Percentiles rank a stretch among this genome's conserved stretches.
These are phyloP conservation scores for Aromia moschata DNA, from an alignment of 2,888 invertebrate genomes.

Conservation along the genomic window DNA sequence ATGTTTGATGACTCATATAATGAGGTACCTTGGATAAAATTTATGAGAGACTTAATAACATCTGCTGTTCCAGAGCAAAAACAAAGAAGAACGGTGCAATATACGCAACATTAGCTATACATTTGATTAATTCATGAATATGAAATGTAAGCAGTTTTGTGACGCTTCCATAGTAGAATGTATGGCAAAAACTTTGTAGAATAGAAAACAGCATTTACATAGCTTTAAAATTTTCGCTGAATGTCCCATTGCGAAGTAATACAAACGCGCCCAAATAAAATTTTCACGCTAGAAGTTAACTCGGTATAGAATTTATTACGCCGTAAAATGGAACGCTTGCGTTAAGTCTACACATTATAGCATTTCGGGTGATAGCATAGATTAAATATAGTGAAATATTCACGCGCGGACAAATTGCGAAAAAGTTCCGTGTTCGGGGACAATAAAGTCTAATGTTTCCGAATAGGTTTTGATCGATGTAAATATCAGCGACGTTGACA, in stretches of 20 bases:
- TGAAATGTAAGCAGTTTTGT: too few species aligned
- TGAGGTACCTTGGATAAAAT: too few species aligned
- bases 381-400: neutral
- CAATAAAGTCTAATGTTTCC: slow-evolving; percentile 14
- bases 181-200: too few species aligned
- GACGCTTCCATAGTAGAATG: too few species aligned
- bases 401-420: slow-evolving; percentile 9
- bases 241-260: neutral
- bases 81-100: too few species aligned
- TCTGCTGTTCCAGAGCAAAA: too few species aligned
- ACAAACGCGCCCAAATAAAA: neutral
- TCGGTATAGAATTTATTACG: neutral
- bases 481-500: slow-evolving; percentile 14
- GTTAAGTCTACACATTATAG: neutral
- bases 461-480: slow-evolving; percentile 23
- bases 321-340: neutral
- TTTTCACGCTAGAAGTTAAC: neutral
- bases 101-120: too few species aligned
- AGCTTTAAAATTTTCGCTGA: neutral
- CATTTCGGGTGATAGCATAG: neutral
- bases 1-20: too few species aligned
- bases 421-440: slow-evolving; percentile 18
- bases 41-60: too few species aligned
- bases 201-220: too few species aligned
- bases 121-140: too few species aligned